Conservation (phyloP, 1,140 invertebrate species). For the Coelopa frigida region DNA sequence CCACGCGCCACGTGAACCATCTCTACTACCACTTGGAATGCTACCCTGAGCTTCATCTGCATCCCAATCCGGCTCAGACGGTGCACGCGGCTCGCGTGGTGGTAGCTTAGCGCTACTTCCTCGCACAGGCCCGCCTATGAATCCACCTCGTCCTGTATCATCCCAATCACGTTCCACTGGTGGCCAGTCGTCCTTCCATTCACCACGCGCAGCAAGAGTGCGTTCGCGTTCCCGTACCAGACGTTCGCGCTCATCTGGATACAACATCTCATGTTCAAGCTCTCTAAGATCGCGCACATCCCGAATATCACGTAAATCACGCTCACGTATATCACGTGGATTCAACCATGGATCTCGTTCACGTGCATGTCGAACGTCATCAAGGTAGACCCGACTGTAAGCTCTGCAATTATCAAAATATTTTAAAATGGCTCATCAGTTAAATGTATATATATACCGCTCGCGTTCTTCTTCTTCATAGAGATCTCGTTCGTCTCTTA, state of each 20-base stretch:
- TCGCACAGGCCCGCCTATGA: conserved; percentile 33
- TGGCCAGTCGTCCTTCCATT: conserved; percentile 36
- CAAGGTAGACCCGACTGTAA: conserved; percentile 33
- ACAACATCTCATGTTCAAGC: conserved; percentile 24
- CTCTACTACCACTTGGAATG: conserved; percentile 7
- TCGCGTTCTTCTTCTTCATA: conserved; percentile 39
- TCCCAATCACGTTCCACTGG: conserved; percentile 15
- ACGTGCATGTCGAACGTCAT: conserved; percentile 30
- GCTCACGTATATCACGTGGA: conserved; percentile 24
- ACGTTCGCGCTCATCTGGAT: conserved; percentile 29
- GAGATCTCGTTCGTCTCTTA: conserved; percentile 31
- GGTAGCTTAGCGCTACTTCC: conserved; percentile 3
- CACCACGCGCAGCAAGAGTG: conserved; percentile 17
- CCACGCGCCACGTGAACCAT: conserved; percentile 19
- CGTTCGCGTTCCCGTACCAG: conserved; percentile 18
- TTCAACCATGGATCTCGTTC: conserved; percentile 36
- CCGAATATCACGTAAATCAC: conserved; percentile 22
- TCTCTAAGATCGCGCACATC: conserved; percentile 27
- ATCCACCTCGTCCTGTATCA: conserved; percentile 23
- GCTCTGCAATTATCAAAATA: neutral
- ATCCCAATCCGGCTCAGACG: conserved; percentile 40
- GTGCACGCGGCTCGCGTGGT: conserved; percentile 24
- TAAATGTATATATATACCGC: conserved; percentile 16
- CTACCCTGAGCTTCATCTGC: conserved; percentile 26
- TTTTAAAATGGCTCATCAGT: neutral